Conservation (phyloP, 2,113 vertebrate genomes). For the Mola mola region DNA sequence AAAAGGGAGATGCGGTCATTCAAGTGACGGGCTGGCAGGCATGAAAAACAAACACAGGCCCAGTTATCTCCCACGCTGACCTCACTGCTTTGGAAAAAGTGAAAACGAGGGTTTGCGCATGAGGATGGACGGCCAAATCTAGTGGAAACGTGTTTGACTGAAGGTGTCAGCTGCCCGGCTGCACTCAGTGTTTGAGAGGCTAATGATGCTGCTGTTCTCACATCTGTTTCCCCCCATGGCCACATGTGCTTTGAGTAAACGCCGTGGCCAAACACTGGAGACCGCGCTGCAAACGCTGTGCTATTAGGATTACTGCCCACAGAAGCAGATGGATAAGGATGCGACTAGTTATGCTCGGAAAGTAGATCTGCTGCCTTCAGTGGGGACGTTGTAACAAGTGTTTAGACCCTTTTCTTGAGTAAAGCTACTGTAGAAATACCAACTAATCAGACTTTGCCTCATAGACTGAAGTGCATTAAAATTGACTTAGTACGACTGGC, state of each 20-base stretch:
- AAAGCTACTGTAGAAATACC: no score
- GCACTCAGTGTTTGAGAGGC: conserved; percentile 62
- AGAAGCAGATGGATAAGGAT: no score
- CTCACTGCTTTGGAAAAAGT: conserved; percentile 18
- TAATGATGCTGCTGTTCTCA: conserved; percentile 68
- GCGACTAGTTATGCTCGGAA: no score
- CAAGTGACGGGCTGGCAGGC: conserved; percentile 19
- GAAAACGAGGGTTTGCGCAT: conserved; percentile 22
- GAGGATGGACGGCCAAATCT: conserved; percentile 38
- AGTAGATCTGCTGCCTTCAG: conserved; percentile 21
- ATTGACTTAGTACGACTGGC: no score
- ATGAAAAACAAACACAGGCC: conserved; percentile 46
- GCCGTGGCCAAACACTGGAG: no score
- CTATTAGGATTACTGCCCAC: conserved; percentile 60
- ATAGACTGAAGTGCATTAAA: no score
- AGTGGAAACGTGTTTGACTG: conserved; percentile 26
- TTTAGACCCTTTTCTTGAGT: no score
- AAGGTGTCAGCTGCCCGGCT: conserved; percentile 23
- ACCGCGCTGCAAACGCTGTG: conserved; percentile 58
- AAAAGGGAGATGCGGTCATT: conserved; percentile 27
- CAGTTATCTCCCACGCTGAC: conserved; percentile 40
- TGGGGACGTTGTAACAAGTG: no score
- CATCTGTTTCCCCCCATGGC: conserved; percentile 63
- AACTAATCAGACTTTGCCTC: no score
- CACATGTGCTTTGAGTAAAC: conserved; percentile 72